Conservation (phyloP, 2,888 invertebrate genomes). For the Caenorhabditis japonica region DNA sequence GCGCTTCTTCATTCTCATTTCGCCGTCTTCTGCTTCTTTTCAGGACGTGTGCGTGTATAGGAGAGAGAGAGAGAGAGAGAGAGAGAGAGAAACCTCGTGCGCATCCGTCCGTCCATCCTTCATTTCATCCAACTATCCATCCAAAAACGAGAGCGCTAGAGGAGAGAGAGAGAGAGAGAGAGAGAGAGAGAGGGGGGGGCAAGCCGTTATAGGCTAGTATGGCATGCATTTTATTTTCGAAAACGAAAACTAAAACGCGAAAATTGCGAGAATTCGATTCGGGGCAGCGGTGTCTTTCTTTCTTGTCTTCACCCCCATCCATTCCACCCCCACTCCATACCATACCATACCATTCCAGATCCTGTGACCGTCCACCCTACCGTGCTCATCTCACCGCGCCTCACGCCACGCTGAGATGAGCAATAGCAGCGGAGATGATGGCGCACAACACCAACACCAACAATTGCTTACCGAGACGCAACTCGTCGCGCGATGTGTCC, state of each 20-base stretch:
- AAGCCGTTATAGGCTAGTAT: neutral
- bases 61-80: neutral
- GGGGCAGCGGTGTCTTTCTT: too few species aligned
- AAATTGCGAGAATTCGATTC: too few species aligned
- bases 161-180: too few species aligned
- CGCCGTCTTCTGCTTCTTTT: slow-evolving; percentile 18
- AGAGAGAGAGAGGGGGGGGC: too few species aligned
- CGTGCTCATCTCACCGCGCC: too few species aligned
- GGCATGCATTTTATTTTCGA: neutral
- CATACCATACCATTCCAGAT: neutral
- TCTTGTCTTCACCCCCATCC: too few species aligned
- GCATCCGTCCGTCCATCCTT: too few species aligned
- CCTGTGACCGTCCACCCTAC: too few species aligned
- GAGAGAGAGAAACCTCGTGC: neutral
- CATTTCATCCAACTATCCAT: too few species aligned
- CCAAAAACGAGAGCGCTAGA: too few species aligned
- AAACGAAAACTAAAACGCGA: neutral
- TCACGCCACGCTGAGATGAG: slow-evolving; percentile 2
- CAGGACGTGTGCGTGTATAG: too few species aligned
- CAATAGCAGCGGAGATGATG: slow-evolving; percentile 8
- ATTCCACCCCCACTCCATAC: too few species aligned
- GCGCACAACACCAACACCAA: neutral
- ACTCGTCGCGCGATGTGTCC: slow-evolving; percentile 44
- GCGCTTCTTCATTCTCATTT: slow-evolving; percentile 22
- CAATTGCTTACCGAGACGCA: slow-evolving; percentile 35